phyloP scores from a whole-genome alignment of 2,797 vertebrate species.

The Hafferia zeledoni region DNA sequence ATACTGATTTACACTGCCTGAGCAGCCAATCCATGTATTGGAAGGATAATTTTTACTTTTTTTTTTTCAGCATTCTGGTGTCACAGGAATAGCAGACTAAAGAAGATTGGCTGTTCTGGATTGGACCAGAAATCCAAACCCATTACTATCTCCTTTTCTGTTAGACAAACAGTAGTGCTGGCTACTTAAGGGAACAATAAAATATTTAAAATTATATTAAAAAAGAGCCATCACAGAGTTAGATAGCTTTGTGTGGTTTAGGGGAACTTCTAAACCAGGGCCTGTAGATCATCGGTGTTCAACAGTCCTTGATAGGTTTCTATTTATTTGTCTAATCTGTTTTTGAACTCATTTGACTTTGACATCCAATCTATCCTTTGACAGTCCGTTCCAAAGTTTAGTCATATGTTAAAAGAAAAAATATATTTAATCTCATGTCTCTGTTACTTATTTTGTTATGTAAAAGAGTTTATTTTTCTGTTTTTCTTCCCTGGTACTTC shows the following conservation, averaged over 20 bases:
- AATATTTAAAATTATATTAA: background rate
- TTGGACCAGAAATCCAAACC: background rate
- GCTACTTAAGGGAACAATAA: background rate
- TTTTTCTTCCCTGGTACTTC: background rate
- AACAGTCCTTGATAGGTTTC: background rate
- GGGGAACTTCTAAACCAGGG: background rate
- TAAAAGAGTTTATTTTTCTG: background rate
- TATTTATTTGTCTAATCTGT: background rate
- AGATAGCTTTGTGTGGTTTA: background rate
- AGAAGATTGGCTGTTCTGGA: background rate
- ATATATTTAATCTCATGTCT: background rate
- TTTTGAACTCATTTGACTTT: background rate
- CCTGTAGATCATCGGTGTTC: background rate
- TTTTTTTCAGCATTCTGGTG: background rate
- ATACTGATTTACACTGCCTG: background rate
- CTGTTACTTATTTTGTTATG: background rate
- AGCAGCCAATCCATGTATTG: background rate
- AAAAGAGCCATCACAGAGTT: background rate
- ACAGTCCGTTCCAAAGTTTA: background rate
- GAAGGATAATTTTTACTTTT: background rate
- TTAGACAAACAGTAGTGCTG: background rate
- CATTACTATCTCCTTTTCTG: background rate
- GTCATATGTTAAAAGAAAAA: fast-evolving
- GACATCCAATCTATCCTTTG: background rate
- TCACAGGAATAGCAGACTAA: background rate